phyloP scores from a whole-genome alignment of 2,113 vertebrate genomes.

The Promerops cafer region DNA sequence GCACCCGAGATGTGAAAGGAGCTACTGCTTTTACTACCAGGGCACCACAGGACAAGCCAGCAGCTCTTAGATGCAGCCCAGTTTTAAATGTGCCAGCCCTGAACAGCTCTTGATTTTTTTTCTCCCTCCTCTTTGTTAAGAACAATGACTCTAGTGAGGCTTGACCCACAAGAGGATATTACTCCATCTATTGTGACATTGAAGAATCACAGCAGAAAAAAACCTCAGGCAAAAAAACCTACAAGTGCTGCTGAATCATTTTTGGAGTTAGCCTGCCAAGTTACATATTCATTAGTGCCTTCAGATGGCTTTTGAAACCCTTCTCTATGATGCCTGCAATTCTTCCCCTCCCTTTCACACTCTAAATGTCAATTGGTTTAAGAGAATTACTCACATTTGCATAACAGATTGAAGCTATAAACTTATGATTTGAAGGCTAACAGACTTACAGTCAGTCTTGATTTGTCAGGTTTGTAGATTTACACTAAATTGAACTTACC shows the following conservation, averaged over 20 bases:
- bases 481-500: conserved; percentile 69
- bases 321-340: neutral
- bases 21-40: neutral
- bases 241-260: conserved; percentile 21
- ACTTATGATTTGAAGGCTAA: conserved; percentile 57
- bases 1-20: neutral
- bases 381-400: conserved; percentile 49
- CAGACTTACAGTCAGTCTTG: conserved; percentile 52
- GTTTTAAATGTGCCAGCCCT: neutral
- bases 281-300: conserved; percentile 28
- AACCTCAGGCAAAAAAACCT: neutral
- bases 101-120: neutral
- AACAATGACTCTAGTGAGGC: neutral
- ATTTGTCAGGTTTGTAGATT: conserved; percentile 38
- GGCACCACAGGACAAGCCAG: neutral
- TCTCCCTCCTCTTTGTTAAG: neutral
- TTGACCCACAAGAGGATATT: neutral
- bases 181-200: conserved; percentile 7
- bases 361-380: conserved; percentile 56
- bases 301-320: conserved; percentile 15
- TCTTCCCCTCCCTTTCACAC: conserved; percentile 20
- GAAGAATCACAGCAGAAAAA: neutral
- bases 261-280: conserved; percentile 49
- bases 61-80: neutral
- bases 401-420: conserved; percentile 57